A percentile compares a stretch with the other conserved stretches of the same genome.
These are phyloP conservation scores for Herpailurus yagouaroundi DNA, from an alignment of 2,113 vertebrate genomes.

Conservation along the genomic window DNA sequence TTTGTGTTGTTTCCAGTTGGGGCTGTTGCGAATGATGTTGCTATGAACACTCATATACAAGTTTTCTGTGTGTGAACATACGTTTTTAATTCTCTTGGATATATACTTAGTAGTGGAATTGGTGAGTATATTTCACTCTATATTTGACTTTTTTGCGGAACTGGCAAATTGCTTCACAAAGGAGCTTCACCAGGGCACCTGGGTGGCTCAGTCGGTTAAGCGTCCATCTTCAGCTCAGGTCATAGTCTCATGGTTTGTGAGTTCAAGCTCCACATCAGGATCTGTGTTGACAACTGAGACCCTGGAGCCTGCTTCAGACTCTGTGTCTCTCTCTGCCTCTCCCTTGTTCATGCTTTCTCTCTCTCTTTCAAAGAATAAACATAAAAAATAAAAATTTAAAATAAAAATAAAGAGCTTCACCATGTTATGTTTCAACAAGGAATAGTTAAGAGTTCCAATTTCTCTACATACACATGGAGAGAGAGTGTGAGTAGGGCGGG, in stretches of 20 bases:
- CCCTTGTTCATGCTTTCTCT: no score
- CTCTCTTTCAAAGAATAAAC: no score
- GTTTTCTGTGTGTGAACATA: not conserved
- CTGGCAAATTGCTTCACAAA: not conserved
- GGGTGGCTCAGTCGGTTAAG: no score
- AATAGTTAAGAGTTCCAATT: not conserved
- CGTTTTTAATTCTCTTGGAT: not conserved
- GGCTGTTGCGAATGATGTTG: not conserved
- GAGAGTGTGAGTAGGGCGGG: no score
- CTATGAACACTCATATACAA: not conserved
- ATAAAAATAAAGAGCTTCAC: not conserved
- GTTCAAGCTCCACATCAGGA: no score
- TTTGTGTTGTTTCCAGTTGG: not conserved
- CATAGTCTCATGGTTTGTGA: no score
- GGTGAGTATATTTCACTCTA: not conserved
- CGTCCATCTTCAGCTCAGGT: no score
- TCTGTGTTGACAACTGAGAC: no score
- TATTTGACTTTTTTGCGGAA: not conserved
- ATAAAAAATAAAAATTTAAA: no score
- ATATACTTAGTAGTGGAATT: not conserved
- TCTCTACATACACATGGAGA: not conserved
- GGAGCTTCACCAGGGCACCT: not conserved
- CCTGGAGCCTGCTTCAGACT: no score
- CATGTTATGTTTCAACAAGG: not conserved
- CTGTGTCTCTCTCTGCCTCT: no score